Evolutionary conservation across 2,113 vertebrate species (phyloP).

Genomic region (Scomber scombrus): DNA sequence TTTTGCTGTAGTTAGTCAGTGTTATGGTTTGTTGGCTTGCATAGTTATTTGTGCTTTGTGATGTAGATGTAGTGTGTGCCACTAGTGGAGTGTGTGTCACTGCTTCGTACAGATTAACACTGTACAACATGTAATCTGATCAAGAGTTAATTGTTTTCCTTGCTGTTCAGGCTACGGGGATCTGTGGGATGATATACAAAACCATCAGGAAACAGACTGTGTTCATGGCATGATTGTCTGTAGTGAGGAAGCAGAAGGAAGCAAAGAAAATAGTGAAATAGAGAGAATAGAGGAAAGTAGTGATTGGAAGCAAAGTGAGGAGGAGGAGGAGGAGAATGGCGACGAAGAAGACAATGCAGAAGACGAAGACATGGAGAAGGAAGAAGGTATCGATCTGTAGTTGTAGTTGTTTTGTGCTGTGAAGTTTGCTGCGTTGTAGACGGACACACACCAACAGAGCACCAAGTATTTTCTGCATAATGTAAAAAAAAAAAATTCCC

Average conservation of each 20-base stretch:
- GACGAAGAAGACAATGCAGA: slow-evolving; percentile 52
- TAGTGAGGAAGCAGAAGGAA: slow-evolving; percentile 57
- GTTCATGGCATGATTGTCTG: slow-evolving; percentile 41
- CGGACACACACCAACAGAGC: not conserved
- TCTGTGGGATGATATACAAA: slow-evolving; percentile 85
- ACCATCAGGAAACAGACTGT: slow-evolving; percentile 77
- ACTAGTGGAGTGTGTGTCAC: not conserved
- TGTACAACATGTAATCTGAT: not conserved
- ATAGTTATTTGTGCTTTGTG: slow-evolving; percentile 1
- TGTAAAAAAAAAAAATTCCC: not conserved
- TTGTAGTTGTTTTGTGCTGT: slow-evolving; percentile 27
- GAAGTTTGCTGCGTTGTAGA: slow-evolving; percentile 4
- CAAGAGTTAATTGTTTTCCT: slow-evolving; percentile 54
- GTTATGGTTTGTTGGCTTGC: slow-evolving; percentile 1
- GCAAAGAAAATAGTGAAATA: slow-evolving; percentile 83
- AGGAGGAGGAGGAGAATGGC: slow-evolving; percentile 63
- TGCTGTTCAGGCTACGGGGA: slow-evolving; percentile 87
- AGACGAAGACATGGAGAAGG: slow-evolving; percentile 57
- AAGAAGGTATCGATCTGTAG: slow-evolving; percentile 63
- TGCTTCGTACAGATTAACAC: not conserved
- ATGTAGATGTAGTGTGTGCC: slow-evolving; percentile 9
- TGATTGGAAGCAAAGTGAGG: slow-evolving; percentile 53
- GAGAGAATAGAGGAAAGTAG: slow-evolving; percentile 75
- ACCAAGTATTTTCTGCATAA: not conserved
- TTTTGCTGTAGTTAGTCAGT: slow-evolving; percentile 7